phyloP scores from a whole-genome alignment of 2,113 vertebrate genomes.

The Heloderma charlesbogerti region DNA sequence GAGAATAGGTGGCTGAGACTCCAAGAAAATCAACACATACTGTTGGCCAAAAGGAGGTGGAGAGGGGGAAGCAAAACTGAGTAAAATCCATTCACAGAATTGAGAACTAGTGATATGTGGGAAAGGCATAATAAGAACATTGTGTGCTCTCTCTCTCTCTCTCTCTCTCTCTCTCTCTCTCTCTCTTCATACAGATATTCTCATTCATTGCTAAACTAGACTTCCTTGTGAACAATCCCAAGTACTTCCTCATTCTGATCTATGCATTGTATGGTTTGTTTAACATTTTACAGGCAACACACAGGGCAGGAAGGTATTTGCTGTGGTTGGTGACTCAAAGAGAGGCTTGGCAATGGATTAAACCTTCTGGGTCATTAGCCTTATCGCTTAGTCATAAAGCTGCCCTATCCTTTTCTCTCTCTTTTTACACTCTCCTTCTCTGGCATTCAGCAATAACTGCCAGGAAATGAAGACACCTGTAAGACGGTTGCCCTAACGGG shows the following conservation, averaged over 20 bases:
- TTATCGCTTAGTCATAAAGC: neutral
- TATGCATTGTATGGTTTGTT: neutral
- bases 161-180: neutral
- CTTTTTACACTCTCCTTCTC: neutral
- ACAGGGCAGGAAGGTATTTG: neutral
- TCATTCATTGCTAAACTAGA: neutral
- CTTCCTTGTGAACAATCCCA: too few species aligned
- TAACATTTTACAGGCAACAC: neutral
- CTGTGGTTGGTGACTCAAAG: accelerated
- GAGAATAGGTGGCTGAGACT: too few species aligned
- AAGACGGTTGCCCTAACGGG: neutral
- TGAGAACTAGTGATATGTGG: neutral
- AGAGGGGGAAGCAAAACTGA: too few species aligned
- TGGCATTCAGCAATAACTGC: neutral
- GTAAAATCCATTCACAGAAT: too few species aligned
- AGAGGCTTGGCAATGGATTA: neutral
- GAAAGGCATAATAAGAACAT: neutral
- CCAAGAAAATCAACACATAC: too few species aligned
- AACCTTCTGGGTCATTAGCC: neutral
- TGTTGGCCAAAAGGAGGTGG: too few species aligned
- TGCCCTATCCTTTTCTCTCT: neutral
- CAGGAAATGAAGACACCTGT: accelerated
- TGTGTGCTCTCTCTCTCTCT: too few species aligned
- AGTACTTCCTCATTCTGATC: slow-evolving; percentile 34
- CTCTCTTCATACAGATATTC: neutral